Conservation (phyloP, 1,140 invertebrate genomes). For the Tigriopus japonicus region DNA sequence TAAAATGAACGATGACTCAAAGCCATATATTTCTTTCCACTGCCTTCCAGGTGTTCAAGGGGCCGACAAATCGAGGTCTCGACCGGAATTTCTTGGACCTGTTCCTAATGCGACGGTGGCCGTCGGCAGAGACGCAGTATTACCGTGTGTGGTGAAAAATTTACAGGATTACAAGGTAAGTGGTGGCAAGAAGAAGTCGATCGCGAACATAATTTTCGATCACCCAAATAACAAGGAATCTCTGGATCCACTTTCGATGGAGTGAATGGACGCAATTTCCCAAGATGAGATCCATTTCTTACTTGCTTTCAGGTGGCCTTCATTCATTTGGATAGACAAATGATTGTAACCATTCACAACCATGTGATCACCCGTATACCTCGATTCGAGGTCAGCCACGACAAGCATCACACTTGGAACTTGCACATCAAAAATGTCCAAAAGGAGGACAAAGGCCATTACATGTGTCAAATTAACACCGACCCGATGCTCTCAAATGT, state of each 20-base stretch:
- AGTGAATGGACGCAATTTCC: not conserved
- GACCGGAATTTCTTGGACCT: not conserved
- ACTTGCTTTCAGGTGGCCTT: conserved; percentile 54
- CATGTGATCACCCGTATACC: conserved; percentile 70
- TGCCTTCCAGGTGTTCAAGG: too few species aligned
- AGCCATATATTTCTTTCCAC: too few species aligned
- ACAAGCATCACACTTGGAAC: conserved; percentile 76
- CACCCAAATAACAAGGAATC: not conserved
- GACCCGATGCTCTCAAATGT: conserved; percentile 87
- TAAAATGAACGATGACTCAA: too few species aligned
- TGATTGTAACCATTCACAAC: conserved; percentile 74
- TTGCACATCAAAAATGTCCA: conserved; percentile 68
- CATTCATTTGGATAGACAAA: conserved; percentile 82
- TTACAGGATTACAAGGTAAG: conserved; percentile 13
- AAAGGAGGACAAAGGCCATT: conserved; percentile 68
- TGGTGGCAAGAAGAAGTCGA: too few species aligned
- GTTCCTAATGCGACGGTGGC: conserved; percentile 12
- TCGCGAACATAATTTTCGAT: not conserved
- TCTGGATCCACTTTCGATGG: not conserved
- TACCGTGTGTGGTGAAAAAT: conserved; percentile 11
- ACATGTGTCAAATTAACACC: conserved; percentile 73
- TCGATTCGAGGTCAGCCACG: conserved; percentile 66
- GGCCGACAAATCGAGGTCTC: too few species aligned
- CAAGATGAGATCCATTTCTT: not conserved
- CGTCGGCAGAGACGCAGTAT: not conserved